Evolutionary conservation across 2,797 vertebrate species (phyloP).

Genomic region (Acanthis flammea): DNA sequence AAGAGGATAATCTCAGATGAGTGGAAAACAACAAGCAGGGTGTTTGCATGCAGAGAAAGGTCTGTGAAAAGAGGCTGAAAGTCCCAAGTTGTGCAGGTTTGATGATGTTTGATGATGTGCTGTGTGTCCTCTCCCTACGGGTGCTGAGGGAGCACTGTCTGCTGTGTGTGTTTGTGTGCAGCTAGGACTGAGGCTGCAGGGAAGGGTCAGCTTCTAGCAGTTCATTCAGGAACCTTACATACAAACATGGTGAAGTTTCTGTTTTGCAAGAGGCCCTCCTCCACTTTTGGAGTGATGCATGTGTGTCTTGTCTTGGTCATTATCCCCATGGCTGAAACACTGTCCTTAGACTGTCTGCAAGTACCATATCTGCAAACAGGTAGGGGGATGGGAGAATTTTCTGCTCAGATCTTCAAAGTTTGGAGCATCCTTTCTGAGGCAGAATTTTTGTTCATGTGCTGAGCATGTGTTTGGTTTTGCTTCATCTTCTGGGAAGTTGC

Average conservation of each 20-base stretch:
- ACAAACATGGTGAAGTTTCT: not conserved
- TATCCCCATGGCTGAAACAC: not conserved
- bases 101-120: accelerated
- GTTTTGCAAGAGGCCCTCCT: not conserved
- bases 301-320: not conserved
- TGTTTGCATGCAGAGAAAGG: not conserved
- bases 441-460: not conserved
- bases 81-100: accelerated
- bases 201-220: not conserved
- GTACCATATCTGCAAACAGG: not conserved
- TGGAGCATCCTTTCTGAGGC: not conserved
- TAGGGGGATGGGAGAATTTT: not conserved
- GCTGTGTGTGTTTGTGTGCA: accelerated
- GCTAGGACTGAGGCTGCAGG: not conserved
- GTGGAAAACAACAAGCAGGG: not conserved
- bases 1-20: not conserved
- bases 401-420: not conserved
- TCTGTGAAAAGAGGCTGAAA: not conserved
- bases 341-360: not conserved
- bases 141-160: not conserved
- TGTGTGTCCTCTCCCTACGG: accelerated
- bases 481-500: not conserved
- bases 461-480: not conserved
- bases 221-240: not conserved
- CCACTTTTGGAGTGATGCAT: accelerated